phyloP scores from a whole-genome alignment of 2,888 invertebrate genomes.

The Lithophane ornitopus region DNA sequence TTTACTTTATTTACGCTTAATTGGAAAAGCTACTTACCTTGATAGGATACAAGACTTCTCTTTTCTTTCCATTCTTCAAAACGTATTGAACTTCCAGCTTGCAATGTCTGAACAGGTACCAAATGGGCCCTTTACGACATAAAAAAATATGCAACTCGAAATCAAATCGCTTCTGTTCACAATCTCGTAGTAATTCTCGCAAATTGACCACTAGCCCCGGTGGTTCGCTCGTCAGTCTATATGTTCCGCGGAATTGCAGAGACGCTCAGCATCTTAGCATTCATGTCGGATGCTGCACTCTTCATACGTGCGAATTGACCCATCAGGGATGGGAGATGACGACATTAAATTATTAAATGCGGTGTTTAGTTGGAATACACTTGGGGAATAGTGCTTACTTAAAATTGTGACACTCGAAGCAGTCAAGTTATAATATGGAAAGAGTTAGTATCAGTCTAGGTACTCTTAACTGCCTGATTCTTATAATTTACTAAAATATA shows the following conservation, averaged over 20 bases:
- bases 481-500: background rate
- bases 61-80: background rate
- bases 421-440: background rate
- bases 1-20: background rate
- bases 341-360: constrained; percentile 8
- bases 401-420: background rate
- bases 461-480: background rate
- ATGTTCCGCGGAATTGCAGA: constrained; percentile 28
- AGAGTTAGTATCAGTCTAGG: background rate
- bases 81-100: background rate
- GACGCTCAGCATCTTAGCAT: constrained; percentile 39
- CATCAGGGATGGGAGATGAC: background rate
- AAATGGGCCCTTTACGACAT: too few species aligned
- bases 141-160: constrained; percentile 18
- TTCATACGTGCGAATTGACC: constrained; percentile 28
- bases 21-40: background rate
- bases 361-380: background rate
- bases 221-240: constrained; percentile 11
- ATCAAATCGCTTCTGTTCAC: background rate
- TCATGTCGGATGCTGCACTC: constrained; percentile 29
- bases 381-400: background rate
- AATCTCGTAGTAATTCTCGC: constrained; percentile 14
- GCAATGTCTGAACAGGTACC: background rate
- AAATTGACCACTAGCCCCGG: constrained; percentile 5
- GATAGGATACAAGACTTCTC: background rate